These are phyloP conservation scores for Xerus rutilus DNA, from an alignment of 2,797 vertebrate species.

Conservation along the genomic window DNA sequence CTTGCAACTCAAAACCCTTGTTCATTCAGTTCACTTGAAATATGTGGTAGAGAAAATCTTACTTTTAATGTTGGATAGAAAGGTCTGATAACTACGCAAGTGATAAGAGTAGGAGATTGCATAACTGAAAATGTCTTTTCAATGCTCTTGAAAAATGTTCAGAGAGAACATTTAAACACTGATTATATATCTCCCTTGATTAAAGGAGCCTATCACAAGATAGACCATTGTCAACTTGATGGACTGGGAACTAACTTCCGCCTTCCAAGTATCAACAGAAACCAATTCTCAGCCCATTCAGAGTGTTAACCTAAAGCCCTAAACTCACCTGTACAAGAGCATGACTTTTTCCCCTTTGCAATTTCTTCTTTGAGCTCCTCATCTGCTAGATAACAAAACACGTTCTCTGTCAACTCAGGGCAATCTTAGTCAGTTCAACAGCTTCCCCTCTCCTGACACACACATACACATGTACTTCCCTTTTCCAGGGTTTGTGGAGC, in stretches of 20 bases:
- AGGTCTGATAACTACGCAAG: not conserved
- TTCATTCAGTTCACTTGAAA: slow-evolving; percentile 25
- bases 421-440: not conserved
- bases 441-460: too few species aligned
- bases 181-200: not conserved
- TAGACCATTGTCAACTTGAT: not conserved
- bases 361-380: not conserved
- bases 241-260: not conserved
- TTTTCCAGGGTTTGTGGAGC: not conserved
- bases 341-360: not conserved
- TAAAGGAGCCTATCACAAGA: not conserved
- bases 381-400: not conserved
- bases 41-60: slow-evolving; percentile 10
- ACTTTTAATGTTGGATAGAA: not conserved
- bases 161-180: not conserved
- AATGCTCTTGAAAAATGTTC: not conserved
- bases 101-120: not conserved
- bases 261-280: not conserved
- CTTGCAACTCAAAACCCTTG: not conserved
- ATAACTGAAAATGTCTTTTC: not conserved
- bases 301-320: not conserved
- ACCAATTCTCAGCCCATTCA: not conserved
- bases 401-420: not conserved
- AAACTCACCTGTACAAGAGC: not conserved
- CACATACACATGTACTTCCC: not conserved